phyloP scores from a whole-genome alignment of 2,797 vertebrate genomes.

The Arrhamphus sclerolepis region DNA sequence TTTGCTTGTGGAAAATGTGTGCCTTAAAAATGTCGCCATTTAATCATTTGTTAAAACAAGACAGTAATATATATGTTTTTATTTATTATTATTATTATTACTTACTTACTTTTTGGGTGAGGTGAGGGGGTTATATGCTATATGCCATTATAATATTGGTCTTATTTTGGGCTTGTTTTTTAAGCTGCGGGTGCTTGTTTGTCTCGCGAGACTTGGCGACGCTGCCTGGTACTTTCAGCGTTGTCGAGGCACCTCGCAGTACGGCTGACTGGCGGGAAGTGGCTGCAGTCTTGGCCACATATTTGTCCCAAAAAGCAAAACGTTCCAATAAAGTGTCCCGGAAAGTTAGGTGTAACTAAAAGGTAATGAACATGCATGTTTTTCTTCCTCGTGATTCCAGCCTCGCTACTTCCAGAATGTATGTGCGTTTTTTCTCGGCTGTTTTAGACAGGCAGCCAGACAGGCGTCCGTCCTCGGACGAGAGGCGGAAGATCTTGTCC shows the following conservation, averaged over 20 bases:
- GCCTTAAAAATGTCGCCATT: too few species aligned
- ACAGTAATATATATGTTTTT: too few species aligned
- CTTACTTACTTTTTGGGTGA: too few species aligned
- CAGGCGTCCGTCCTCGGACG: conserved; percentile 73
- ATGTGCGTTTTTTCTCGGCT: conserved; percentile 27
- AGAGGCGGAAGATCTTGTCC: conserved; percentile 74
- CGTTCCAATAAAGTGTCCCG: conserved; percentile 72
- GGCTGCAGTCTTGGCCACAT: conserved; percentile 72
- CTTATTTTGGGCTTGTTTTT: too few species aligned
- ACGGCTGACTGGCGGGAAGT: conserved; percentile 71
- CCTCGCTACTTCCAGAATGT: conserved; percentile 23
- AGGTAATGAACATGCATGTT: conserved; percentile 80
- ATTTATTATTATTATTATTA: too few species aligned
- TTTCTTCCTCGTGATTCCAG: conserved; percentile 32
- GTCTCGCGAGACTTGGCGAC: too few species aligned
- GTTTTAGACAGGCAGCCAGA: conserved; percentile 56
- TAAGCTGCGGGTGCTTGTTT: too few species aligned
- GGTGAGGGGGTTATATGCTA: too few species aligned
- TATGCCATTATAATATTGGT: too few species aligned
- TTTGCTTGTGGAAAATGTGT: too few species aligned
- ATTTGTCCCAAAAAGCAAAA: conserved; percentile 65
- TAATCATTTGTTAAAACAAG: too few species aligned
- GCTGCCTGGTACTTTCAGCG: conserved; percentile 80
- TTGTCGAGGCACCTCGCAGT: conserved; percentile 79
- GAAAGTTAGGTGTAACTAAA: conserved; percentile 73